Evolutionary conservation across 2,797 vertebrate genomes (phyloP).

Genomic region (Steatocranus sp.): DNA sequence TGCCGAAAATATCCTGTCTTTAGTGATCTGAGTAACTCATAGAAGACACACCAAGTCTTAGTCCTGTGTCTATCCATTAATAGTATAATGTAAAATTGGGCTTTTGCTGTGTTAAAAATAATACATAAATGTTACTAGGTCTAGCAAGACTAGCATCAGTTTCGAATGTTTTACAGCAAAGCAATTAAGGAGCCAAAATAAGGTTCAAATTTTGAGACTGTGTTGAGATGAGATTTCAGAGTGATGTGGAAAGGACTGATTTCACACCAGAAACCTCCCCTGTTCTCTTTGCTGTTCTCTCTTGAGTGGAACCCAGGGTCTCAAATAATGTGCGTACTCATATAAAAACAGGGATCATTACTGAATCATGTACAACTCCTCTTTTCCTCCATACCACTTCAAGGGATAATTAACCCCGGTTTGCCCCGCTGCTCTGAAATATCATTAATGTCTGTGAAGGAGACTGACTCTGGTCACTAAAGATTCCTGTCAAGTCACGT

Average conservation of each 20-base stretch:
- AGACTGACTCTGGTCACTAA: constrained; percentile 36
- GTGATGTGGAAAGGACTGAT: background rate
- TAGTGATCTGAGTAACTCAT: background rate
- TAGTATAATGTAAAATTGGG: background rate
- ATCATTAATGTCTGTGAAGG: constrained; percentile 56
- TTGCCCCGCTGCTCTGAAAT: constrained; percentile 24
- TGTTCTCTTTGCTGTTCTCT: background rate
- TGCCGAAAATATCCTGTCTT: background rate
- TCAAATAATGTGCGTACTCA: background rate
- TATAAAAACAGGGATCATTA: background rate
- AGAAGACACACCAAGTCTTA: background rate
- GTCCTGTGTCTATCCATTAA: background rate
- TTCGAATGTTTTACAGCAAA: background rate
- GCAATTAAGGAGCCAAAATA: background rate
- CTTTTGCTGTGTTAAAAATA: background rate
- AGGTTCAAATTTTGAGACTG: background rate
- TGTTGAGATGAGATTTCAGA: background rate
- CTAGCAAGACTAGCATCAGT: background rate
- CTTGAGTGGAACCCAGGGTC: background rate
- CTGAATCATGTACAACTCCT: background rate
- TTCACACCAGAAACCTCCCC: background rate
- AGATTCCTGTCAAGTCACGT: constrained; percentile 68
- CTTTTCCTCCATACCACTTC: constrained; percentile 17
- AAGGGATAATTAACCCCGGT: constrained; percentile 39
- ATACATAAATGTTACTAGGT: background rate